These are phyloP conservation scores for Priocnemis perturbator DNA, from an alignment of 2,888 invertebrate species.

Conservation along the genomic window DNA sequence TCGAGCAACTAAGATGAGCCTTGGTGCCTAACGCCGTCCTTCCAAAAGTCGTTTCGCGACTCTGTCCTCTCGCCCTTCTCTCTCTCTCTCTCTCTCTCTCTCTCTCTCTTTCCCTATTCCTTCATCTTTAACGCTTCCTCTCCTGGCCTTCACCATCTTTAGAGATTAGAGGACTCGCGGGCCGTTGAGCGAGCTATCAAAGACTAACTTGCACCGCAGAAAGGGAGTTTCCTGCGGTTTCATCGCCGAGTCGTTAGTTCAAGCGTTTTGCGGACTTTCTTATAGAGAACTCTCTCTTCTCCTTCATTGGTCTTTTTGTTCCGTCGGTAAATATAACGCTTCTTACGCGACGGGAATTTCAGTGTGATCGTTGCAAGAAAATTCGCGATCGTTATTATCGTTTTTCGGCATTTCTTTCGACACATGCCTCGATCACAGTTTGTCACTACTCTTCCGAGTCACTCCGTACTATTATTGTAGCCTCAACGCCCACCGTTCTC, in stretches of 20 bases:
- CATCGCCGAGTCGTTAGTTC: constrained; percentile 17
- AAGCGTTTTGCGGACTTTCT: constrained; percentile 23
- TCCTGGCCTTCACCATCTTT: constrained; percentile 1
- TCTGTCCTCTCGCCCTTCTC: constrained; percentile 6
- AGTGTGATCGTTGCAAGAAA: too few species aligned
- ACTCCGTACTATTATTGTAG: too few species aligned
- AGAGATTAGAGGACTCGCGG: constrained; percentile 47
- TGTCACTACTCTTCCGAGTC: too few species aligned
- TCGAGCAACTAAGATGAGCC: constrained; percentile 53
- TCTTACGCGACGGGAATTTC: too few species aligned
- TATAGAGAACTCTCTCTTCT: constrained; percentile 18
- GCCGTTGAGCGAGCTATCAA: constrained; percentile 27
- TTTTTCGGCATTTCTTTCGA: too few species aligned
- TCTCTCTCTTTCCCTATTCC: neutral
- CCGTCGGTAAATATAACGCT: too few species aligned
- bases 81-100: neutral
- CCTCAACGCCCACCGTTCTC: too few species aligned
- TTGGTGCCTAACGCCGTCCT: constrained; percentile 20
- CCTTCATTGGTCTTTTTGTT: constrained; percentile 1
- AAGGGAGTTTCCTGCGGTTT: constrained; percentile 23
- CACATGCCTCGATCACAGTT: too few species aligned
- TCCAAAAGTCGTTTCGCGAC: constrained; percentile 19
- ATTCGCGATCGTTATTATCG: too few species aligned
- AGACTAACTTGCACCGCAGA: constrained; percentile 43
- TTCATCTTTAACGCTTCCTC: constrained; percentile 14